Percentiles rank a stretch among this genome's conserved stretches.
phyloP scores from a whole-genome alignment of 2,113 vertebrate species.

The Empidonax traillii region DNA sequence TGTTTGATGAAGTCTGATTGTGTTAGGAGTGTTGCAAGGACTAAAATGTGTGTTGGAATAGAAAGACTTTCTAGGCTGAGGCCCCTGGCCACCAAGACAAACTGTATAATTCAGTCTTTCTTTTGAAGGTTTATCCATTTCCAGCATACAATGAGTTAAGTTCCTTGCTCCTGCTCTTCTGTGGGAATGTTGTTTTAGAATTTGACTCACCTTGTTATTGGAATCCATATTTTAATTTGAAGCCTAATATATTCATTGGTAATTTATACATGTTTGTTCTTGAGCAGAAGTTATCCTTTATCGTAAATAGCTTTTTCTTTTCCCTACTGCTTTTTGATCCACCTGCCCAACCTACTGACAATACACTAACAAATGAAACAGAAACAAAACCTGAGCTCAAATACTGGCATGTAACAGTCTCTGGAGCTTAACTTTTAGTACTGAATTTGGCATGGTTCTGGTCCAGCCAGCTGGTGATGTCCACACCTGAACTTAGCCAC shows the following conservation, averaged over 20 bases:
- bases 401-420: not conserved
- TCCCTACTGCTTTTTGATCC: conserved; percentile 28
- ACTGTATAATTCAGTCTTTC: not conserved
- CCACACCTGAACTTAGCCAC: not conserved
- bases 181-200: not conserved
- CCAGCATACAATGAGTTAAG: not conserved
- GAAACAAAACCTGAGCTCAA: not conserved
- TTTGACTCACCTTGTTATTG: not conserved
- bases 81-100: not conserved
- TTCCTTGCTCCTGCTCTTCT: not conserved
- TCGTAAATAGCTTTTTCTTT: not conserved
- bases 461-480: not conserved
- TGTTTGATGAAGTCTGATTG: not conserved
- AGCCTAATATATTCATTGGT: not conserved
- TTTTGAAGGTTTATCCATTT: not conserved
- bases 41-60: not conserved
- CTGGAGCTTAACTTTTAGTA: not conserved
- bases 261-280: conserved; percentile 29
- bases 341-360: not conserved
- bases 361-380: not conserved
- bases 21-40: not conserved
- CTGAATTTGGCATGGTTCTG: not conserved
- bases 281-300: not conserved
- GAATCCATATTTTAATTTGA: conserved; percentile 35
- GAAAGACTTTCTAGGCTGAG: not conserved